Evolutionary conservation across 1,140 invertebrate genomes (phyloP), one percentile per base, ranked within the genome.

Genomic region (Cepaea nemoralis): DNA sequence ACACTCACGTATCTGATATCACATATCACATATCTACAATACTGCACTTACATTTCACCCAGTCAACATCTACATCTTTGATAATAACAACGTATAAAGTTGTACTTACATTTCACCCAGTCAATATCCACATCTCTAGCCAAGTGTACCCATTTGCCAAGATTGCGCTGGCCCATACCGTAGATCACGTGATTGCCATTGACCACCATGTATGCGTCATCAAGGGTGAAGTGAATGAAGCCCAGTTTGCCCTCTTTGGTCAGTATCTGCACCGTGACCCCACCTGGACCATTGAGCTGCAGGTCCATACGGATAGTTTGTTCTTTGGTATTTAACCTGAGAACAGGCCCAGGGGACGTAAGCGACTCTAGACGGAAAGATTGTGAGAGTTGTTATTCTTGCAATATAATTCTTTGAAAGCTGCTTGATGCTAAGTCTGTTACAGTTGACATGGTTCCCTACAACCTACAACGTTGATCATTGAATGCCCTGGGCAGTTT

Each of bases 81-180:
- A n/a, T n/a, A n/a, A n/a, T n/a, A n/a, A n/a, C n/a, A n/a, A n/a
- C n/a, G n/a, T n/a, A n/a, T n/a, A n/a, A n/a, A n/a, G n/a, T n/a
- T n/a, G n/a, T n/a, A 77, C 55, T 16, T 42, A 79, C 77, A 93
- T 92, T 99, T 99, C 88, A 97, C 95, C 82, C 98, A 93, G 91
- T 99, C 98, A 66, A 98, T 94, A 77, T 96, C 93, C 31, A 99
- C 91, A 88, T 99, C 97, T 77, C 98, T 93, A 0, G 96, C 96
- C 2, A 99, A 88, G 84, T 94, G 93, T 69, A 94, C 94, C 97
- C 97, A 98, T 63, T 93, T 93, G 86, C 93, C 93, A 83, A 80
- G 73, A 91, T 92, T 85, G 90, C 91, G 50, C 67, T 87, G 87
- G 27, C 96, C 96, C 76, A 99, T 94, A 10, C 97, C 97, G 90